A percentile compares a stretch with the other conserved stretches of the same genome.
Conservation (phyloP, 30 jellyfish, hydroid and myxozoan species). For the Aurelia sp. region DNA sequence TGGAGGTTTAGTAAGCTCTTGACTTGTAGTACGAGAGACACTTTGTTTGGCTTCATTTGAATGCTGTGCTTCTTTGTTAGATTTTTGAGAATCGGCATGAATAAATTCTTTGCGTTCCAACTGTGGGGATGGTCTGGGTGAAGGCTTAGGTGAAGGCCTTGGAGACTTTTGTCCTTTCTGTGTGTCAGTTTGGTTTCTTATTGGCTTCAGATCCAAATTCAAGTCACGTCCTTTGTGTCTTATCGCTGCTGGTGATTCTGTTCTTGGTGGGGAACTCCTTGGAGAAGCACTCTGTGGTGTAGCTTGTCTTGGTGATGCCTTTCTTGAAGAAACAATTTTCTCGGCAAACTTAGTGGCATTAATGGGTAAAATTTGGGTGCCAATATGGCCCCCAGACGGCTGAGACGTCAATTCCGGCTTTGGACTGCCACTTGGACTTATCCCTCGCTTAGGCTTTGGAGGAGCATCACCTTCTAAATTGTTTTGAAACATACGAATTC, state of each 20-base stretch:
- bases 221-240: background rate
- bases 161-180: background rate
- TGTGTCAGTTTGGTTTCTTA: background rate
- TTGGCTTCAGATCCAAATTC: background rate
- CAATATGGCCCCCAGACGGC: background rate
- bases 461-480: slow-evolving; percentile 18
- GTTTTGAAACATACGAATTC: slow-evolving; percentile 65
- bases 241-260: background rate
- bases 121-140: slow-evolving; percentile 23
- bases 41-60: background rate
- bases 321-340: background rate
- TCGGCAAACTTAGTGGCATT: background rate
- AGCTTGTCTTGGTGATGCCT: background rate
- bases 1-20: slow-evolving; percentile 43
- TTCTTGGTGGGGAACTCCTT: slow-evolving; percentile 1
- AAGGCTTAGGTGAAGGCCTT: slow-evolving; percentile 38
- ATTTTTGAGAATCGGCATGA: background rate
- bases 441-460: background rate
- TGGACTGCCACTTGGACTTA: slow-evolving; percentile 9
- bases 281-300: background rate
- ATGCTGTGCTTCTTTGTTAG: background rate
- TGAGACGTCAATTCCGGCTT: background rate
- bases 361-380: background rate
- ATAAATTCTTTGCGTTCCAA: background rate
- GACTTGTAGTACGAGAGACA: background rate